Evolutionary conservation across 2,797 vertebrate species (phyloP).

Genomic region (Lacerta viridis): DNA sequence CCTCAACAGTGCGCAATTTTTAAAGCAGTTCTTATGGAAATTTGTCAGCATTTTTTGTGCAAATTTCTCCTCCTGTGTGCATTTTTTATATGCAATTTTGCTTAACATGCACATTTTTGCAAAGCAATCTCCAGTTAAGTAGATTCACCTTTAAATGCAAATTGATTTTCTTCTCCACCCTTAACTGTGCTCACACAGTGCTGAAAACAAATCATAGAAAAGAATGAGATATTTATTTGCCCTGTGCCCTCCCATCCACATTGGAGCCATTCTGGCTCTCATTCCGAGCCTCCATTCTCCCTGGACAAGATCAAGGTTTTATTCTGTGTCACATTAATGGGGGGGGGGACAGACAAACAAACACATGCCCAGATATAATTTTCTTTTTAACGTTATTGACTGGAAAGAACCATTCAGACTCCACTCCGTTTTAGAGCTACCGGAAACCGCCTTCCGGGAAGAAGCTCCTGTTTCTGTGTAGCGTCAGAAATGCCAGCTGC

Average conservation of each 20-base stretch:
- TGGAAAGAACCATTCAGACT: background rate
- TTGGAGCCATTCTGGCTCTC: background rate
- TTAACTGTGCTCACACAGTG: too few relatives aligned
- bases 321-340: conserved; percentile 1
- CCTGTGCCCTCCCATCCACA: background rate
- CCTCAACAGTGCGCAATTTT: too few relatives aligned
- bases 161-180: background rate
- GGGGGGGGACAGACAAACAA: background rate
- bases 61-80: too few relatives aligned
- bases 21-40: too few relatives aligned
- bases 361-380: background rate
- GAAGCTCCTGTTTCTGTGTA: background rate
- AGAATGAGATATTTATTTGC: background rate
- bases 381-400: background rate
- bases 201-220: background rate
- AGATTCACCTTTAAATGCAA: background rate
- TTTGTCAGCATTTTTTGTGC: too few relatives aligned
- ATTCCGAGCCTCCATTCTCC: background rate
- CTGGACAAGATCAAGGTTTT: conserved; percentile 14
- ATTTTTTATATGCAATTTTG: too few relatives aligned
- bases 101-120: too few relatives aligned
- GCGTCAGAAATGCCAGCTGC: background rate
- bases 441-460: background rate
- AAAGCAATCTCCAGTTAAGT: background rate
- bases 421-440: background rate